Conservation (phyloP, 2,113 vertebrate genomes). For the Pongo abelii region DNA sequence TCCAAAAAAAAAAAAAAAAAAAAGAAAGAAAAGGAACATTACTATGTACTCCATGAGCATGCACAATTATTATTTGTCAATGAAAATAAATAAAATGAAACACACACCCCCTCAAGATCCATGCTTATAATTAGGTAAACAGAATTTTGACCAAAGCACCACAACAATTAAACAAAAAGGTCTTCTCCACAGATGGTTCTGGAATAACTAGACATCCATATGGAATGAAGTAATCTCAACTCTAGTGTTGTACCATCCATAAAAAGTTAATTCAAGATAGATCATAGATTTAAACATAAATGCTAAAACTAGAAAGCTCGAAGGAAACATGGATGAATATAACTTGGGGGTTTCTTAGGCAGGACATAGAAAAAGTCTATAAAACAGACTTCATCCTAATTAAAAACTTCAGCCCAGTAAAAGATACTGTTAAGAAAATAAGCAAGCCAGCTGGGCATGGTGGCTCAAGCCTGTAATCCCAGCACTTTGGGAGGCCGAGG, state of each 20-base stretch:
- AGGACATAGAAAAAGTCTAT: neutral
- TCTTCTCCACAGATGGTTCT: neutral
- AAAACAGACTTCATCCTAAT: neutral
- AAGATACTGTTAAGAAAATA: neutral
- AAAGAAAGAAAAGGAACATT: neutral
- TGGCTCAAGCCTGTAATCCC: too few relatives aligned
- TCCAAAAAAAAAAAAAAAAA: too few relatives aligned
- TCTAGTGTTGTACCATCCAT: neutral
- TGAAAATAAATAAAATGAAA: neutral
- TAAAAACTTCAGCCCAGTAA: neutral
- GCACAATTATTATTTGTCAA: neutral
- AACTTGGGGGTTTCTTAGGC: neutral
- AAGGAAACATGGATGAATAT: neutral
- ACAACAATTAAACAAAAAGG: neutral
- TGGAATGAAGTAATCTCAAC: neutral
- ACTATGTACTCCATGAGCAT: neutral
- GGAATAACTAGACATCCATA: neutral
- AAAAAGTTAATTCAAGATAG: neutral
- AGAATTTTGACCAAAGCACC: neutral
- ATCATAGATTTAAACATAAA: neutral
- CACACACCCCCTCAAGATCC: neutral
- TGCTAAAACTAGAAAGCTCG: neutral
- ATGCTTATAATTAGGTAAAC: neutral
- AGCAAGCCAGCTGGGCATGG: neutral
- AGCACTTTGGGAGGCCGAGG: too few relatives aligned